These are phyloP conservation scores for Myzus persicae DNA, from an alignment of 1,140 invertebrate genomes.

Conservation along the genomic window DNA sequence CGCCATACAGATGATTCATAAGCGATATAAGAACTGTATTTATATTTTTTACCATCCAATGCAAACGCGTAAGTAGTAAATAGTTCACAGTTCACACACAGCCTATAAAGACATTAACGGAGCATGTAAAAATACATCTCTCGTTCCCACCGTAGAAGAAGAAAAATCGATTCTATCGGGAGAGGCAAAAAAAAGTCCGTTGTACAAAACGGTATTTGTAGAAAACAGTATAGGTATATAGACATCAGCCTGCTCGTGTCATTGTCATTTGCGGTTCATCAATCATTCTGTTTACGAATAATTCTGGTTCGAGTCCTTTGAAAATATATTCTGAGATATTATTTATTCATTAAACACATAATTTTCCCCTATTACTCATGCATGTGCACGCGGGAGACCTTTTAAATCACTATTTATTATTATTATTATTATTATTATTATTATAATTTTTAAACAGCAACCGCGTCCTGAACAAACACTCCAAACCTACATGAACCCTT, in stretches of 20 bases:
- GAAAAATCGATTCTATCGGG: background rate
- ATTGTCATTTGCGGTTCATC: conserved; percentile 51
- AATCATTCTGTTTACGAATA: conserved; percentile 52
- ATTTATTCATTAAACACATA: conserved; percentile 47
- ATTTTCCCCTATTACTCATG: conserved; percentile 41
- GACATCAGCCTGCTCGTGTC: background rate
- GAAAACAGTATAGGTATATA: conserved; percentile 4
- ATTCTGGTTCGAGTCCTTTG: conserved; percentile 36
- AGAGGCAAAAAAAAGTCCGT: background rate
- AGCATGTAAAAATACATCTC: background rate
- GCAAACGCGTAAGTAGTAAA: background rate
- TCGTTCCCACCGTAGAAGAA: background rate
- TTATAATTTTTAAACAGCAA: conserved; percentile 4
- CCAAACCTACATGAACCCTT: conserved; percentile 54
- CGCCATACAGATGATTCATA: too few species aligned
- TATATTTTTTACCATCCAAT: background rate
- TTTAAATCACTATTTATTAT: conserved; percentile 29
- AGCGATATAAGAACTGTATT: background rate
- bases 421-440: background rate
- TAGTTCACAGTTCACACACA: background rate
- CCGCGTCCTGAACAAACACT: conserved; percentile 55
- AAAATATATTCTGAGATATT: conserved; percentile 31
- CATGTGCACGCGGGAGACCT: background rate
- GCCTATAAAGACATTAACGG: background rate
- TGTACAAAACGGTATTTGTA: conserved; percentile 22